These are phyloP conservation scores for Ornithoptera alexandrae DNA, from an alignment of 2,888 invertebrate species.

Conservation along the genomic window DNA sequence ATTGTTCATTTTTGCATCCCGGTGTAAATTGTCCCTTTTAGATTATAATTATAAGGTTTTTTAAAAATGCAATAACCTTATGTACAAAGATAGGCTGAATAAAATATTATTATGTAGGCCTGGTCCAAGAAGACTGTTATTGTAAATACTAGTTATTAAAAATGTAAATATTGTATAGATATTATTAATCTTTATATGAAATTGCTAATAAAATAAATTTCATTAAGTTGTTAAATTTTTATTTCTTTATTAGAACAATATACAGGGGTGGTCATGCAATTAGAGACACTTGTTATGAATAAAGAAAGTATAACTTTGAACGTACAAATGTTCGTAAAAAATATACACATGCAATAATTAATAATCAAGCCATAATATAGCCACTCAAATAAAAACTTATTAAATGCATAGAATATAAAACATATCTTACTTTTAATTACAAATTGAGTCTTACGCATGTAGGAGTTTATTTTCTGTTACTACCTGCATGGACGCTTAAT, in stretches of 20 bases:
- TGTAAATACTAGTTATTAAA: slow-evolving; percentile 44
- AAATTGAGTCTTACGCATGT: too few species aligned
- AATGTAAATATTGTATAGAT: slow-evolving; percentile 46
- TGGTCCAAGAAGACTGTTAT: slow-evolving; percentile 53
- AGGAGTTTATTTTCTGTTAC: too few species aligned
- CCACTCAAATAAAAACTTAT: too few species aligned
- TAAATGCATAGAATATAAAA: too few species aligned
- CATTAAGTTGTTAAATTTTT: slow-evolving; percentile 13
- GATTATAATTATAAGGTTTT: neutral
- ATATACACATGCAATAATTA: too few species aligned
- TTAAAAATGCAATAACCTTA: slow-evolving; percentile 17
- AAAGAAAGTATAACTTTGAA: too few species aligned
- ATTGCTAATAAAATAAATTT: slow-evolving; percentile 37
- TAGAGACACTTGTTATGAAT: too few species aligned
- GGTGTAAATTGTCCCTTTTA: slow-evolving; percentile 81
- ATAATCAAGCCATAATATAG: too few species aligned
- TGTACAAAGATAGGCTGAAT: slow-evolving; percentile 25
- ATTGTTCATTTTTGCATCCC: slow-evolving; percentile 91
- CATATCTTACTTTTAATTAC: too few species aligned
- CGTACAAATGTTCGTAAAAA: too few species aligned
- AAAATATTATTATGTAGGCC: slow-evolving; percentile 34
- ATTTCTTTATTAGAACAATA: neutral
- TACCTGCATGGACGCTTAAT: too few species aligned
- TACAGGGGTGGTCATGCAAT: too few species aligned
- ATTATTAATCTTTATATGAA: slow-evolving; percentile 34